phyloP scores from a whole-genome alignment of 2,888 invertebrate species.

The Drosophila lacicola region DNA sequence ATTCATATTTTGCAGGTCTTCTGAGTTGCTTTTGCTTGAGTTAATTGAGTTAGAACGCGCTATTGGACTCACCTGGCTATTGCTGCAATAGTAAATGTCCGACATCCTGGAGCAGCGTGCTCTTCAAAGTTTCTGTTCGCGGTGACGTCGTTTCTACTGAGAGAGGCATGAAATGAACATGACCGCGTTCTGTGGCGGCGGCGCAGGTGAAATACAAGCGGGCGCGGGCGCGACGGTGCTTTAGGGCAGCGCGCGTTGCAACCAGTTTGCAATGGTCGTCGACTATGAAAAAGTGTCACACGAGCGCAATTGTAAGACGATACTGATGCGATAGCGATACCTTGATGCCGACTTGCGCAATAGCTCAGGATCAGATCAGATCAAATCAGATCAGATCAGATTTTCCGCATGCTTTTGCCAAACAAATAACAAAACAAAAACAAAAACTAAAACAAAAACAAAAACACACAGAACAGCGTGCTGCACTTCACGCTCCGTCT shows the following conservation, averaged over 20 bases:
- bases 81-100: conserved; percentile 78
- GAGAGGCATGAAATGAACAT: conserved; percentile 48
- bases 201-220: conserved; percentile 32
- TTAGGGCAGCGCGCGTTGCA: conserved; percentile 30
- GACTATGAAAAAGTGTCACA: conserved; percentile 52
- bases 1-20: neutral
- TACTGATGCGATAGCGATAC: conserved; percentile 24
- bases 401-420: conserved; percentile 62
- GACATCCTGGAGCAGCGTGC: conserved; percentile 66
- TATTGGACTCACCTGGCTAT: conserved; percentile 67
- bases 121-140: conserved; percentile 5
- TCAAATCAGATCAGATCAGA: conserved; percentile 49
- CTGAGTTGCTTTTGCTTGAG: neutral
- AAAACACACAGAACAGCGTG: conserved; percentile 36
- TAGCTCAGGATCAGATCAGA: conserved; percentile 44
- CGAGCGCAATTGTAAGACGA: conserved; percentile 36
- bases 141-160: conserved; percentile 17
- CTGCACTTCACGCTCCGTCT: conserved; percentile 80
- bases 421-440: conserved; percentile 11
- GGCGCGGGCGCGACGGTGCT: conserved; percentile 15
- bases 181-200: conserved; percentile 52
- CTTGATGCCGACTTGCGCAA: conserved; percentile 44
- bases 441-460: conserved; percentile 39
- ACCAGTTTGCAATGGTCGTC: conserved; percentile 43
- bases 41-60: neutral